Base-by-base conservation (phyloP, 1,140 invertebrate species). In the Dufourea novaeangliae region DNA sequence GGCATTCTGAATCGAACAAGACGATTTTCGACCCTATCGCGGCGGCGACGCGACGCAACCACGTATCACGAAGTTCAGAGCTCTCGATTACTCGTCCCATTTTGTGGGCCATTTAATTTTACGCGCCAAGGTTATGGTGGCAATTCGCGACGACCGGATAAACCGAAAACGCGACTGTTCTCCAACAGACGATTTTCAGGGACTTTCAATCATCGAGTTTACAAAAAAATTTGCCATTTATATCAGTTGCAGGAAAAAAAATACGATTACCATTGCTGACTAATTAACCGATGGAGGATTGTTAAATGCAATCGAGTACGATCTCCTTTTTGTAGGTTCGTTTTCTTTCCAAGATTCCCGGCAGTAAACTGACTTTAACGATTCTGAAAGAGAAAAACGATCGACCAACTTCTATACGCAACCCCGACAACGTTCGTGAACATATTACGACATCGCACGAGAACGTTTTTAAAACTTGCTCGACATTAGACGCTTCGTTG, bases 41-140 rank as follows among this genome's bases (percentile, higher is more conserved):
- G 8, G 20, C 17, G 14, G 20, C 32, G 57, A 37, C 59, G 20
- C 32, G 57, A 37, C 59, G 17, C 59, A 22, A 61, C 37, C n/a
- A 39, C 57, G 29, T 61, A 39, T 61, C 59, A n/a, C 32, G n/a
- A 39, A 39, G 34, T 61, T 61, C 34, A 61, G 59, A 12, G n/a
- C 4, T 67, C 34, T 34, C 44, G 64, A 34, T 52, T 52, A 29
- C 46, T 67, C 59, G 29, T 34, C 27, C 46, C 44, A n/a, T 67
- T 67, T 67, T 67, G 52, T 52, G 64, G 29, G 46, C 44, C 44
- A 34, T 29, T n/a, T 37, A 32, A 27, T 34, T 29, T 56, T 56
- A 41, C 20, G 11, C 52, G 50, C 17, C 34, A 6, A n/a, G 44
- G 20, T 56, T 56, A 57, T 41, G 22, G 25, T 10, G 17, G 22